Conservation (phyloP, 2,888 invertebrate species). For the Colletes collaris region DNA sequence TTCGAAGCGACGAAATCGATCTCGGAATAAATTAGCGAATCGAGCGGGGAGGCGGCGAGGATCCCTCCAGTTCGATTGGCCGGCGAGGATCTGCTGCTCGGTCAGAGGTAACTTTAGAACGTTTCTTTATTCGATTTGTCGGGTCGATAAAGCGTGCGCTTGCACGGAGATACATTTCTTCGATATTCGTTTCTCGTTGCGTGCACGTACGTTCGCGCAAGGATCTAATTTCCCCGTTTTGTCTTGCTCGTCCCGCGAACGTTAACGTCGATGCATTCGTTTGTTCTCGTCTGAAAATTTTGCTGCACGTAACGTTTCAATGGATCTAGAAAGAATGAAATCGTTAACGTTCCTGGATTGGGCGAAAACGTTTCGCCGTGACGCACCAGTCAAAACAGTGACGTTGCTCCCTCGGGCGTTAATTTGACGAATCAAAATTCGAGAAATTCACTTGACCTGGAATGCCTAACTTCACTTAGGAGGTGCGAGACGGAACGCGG, state of each 20-base stretch:
- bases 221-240: neutral
- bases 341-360: no score
- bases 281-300: neutral
- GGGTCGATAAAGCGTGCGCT: conserved; percentile 36
- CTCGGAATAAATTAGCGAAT: conserved; percentile 39
- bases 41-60: conserved; percentile 34
- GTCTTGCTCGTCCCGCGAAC: neutral
- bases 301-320: neutral
- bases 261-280: neutral
- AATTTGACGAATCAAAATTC: conserved; percentile 51
- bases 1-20: conserved; percentile 38
- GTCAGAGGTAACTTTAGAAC: conserved; percentile 59
- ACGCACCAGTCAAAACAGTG: conserved; percentile 1
- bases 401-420: conserved; percentile 26
- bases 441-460: conserved; percentile 39
- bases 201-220: neutral
- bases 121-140: conserved; percentile 42
- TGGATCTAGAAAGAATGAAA: neutral
- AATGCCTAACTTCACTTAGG: conserved; percentile 37
- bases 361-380: no score
- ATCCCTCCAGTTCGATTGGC: conserved; percentile 38
- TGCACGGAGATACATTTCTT: conserved; percentile 22
- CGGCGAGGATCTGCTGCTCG: conserved; percentile 38
- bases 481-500: conserved; percentile 24
- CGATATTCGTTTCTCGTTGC: neutral